Evolutionary conservation across 2,797 vertebrate species (phyloP), one percentile per base, ranked within the genome.

Genomic region (Periparus ater): DNA sequence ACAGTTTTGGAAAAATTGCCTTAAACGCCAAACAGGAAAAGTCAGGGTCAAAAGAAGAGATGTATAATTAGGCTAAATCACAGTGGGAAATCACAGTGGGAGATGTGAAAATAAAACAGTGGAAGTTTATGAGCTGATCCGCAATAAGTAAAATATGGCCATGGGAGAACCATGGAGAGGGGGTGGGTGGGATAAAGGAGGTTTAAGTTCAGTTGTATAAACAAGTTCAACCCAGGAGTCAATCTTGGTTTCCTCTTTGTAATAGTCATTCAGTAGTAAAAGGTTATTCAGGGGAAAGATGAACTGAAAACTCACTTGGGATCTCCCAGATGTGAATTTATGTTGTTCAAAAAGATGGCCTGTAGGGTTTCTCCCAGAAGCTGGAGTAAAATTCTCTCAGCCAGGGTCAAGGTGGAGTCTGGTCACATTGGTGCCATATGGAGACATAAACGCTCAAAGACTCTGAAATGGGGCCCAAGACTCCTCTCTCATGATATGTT

Each of bases 81-180:
- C 85, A 67, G 67, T n/a, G 44, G 42, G 78, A 85, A 26, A 44
- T 74, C 1, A 0, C 54, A 84, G 80, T 87, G 44, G 48, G n/a
- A 91, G 51, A 88, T 54, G n/a, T 58, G 38, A 90, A 95, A 91
- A 81, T 81, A 72, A 91, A 95, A 65, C 26, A 38, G 22, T 66
- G 38, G 51, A 89, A 84, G 32, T 72, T 76, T 62, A 30, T 73
- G 76, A 95, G n/a, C 54, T 92, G 54, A 72, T 78, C 54, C 3
- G 0, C 0, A 2, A 4, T 71, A 60, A 47, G 13, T 79, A 54
- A 77, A 85, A 67, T 1, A 2, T 55, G 34, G 32, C 38, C n/a
- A n/a, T 38, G 13, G 47, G 74, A 68, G n/a, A 83, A 6, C 13
- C 25, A 20, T 25, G 9, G 9, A 29, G 5, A 40, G 11, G 6